A percentile compares a stretch with the other conserved stretches of the same genome.
phyloP scores from a whole-genome alignment of 2,888 invertebrate species.

The Leucoma salicis region DNA sequence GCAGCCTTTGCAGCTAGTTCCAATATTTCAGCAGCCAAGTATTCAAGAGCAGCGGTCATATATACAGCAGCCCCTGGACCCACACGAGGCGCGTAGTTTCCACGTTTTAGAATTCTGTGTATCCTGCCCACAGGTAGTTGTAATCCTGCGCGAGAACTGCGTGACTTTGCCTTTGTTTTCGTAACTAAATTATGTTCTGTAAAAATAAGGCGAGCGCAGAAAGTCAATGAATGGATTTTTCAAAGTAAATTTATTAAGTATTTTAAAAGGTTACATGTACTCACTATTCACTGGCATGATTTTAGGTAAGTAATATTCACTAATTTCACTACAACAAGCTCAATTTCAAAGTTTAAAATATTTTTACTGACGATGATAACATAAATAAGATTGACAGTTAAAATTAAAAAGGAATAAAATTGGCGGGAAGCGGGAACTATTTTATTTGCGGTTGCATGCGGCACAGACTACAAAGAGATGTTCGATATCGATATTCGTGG shows the following conservation, averaged over 20 bases:
- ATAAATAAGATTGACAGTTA: too few relatives aligned
- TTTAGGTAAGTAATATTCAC: background rate
- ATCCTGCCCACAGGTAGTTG: constrained; percentile 81
- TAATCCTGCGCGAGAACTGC: constrained; percentile 78
- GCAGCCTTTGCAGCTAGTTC: constrained; percentile 85
- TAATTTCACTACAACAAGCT: too few relatives aligned
- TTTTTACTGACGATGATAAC: too few relatives aligned
- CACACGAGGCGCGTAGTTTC: constrained; percentile 83
- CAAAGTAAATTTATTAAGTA: background rate
- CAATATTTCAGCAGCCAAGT: constrained; percentile 86
- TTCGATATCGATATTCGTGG: too few relatives aligned
- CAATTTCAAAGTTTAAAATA: too few relatives aligned
- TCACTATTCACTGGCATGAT: background rate
- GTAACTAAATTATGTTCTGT: background rate
- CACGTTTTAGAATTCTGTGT: constrained; percentile 80
- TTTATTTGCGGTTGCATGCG: too few relatives aligned
- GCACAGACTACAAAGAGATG: too few relatives aligned
- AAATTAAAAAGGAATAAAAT: too few relatives aligned
- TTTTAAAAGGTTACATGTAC: background rate
- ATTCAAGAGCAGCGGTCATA: constrained; percentile 83
- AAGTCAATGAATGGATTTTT: too few relatives aligned
- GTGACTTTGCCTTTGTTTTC: constrained; percentile 68
- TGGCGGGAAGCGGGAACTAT: too few relatives aligned
- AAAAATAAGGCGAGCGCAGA: too few relatives aligned
- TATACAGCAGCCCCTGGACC: constrained; percentile 79